A percentile compares a stretch with the other conserved stretches of the same genome.
Conservation (phyloP, 1,140 invertebrate genomes). For the Pollicipes pollicipes region DNA sequence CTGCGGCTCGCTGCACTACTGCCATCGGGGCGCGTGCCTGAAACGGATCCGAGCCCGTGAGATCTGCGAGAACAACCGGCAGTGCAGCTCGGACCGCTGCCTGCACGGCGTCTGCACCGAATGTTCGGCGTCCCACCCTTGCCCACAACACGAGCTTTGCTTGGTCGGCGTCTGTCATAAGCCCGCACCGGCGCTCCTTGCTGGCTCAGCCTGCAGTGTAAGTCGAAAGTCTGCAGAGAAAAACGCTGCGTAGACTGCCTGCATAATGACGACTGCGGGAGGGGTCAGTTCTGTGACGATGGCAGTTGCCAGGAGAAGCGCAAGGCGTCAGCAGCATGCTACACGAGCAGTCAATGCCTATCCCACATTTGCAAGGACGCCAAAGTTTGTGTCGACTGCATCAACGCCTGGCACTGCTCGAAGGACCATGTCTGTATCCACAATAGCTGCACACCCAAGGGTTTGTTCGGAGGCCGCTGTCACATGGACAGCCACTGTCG, state of each 20-base stretch:
- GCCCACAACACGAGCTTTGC: background rate
- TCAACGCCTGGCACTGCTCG: background rate
- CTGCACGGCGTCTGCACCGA: background rate
- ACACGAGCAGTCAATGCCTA: background rate
- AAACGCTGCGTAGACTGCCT: background rate
- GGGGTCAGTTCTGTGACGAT: background rate
- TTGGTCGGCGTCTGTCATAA: background rate
- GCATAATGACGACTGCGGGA: background rate
- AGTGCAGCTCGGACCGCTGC: background rate
- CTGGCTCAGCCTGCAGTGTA: background rate
- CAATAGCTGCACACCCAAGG: background rate
- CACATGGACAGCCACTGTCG: background rate
- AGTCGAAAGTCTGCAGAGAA: no score
- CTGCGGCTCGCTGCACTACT: background rate
- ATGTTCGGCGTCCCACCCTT: background rate
- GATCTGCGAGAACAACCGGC: background rate
- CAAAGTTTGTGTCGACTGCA: background rate
- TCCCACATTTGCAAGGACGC: background rate
- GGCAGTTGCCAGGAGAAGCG: background rate
- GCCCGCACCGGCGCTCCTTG: background rate
- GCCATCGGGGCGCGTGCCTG: background rate
- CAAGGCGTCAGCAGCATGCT: background rate
- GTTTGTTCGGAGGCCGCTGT: background rate
- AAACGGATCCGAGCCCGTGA: background rate
- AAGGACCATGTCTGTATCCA: background rate